A percentile compares a stretch with the other conserved stretches of the same genome.
Conservation (phyloP, 2,888 invertebrate genomes). For the Phytoseiulus persimilis region DNA sequence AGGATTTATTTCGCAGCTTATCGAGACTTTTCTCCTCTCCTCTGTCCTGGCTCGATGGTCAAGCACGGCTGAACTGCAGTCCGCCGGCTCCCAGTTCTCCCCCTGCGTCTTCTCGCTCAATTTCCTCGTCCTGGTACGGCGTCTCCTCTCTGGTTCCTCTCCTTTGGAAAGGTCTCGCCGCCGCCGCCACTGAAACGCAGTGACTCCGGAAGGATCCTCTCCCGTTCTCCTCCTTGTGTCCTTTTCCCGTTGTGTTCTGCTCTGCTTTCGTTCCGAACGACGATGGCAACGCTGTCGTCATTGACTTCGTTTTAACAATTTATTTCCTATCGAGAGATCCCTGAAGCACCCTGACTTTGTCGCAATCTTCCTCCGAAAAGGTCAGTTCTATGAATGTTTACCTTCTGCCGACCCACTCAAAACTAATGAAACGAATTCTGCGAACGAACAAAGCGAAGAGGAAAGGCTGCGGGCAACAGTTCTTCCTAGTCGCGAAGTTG, state of each 20-base stretch:
- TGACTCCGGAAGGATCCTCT: background rate
- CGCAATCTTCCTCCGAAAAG: background rate
- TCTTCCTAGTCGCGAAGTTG: background rate
- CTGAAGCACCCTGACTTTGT: background rate
- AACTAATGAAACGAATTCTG: background rate
- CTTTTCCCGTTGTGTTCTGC: background rate
- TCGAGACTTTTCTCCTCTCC: background rate
- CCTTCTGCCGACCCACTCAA: too few relatives aligned
- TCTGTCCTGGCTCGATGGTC: background rate
- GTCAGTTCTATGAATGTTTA: background rate
- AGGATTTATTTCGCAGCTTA: slow-evolving; percentile 5
- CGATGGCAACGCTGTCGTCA: background rate
- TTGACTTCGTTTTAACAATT: background rate
- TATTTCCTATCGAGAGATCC: background rate
- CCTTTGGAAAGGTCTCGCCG: background rate
- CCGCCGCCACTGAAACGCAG: background rate
- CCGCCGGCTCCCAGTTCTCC: background rate
- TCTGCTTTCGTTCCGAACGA: background rate
- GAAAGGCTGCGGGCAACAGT: background rate
- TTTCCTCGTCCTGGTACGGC: background rate
- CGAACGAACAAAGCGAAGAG: background rate
- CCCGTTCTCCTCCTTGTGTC: background rate
- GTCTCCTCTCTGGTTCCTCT: background rate
- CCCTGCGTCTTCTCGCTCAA: background rate
- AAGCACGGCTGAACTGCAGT: slow-evolving; percentile 5